Conservation (phyloP, 2,797 vertebrate species). For the Sebastes alutus region DNA sequence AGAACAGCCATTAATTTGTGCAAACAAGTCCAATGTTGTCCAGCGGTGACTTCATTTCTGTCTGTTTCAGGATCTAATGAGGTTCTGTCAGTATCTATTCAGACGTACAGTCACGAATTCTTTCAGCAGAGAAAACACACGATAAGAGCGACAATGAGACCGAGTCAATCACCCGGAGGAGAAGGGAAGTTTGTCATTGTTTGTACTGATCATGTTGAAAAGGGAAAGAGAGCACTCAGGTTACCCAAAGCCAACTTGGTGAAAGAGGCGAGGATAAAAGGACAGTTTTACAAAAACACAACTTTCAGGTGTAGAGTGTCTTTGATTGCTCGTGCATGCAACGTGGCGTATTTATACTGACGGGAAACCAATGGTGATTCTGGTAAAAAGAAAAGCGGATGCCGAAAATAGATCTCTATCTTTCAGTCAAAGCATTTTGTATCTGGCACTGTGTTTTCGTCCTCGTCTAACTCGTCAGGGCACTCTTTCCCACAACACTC, state of each 20-base stretch:
- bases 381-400: constrained; percentile 9
- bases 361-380: neutral
- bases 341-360: constrained; percentile 6
- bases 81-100: constrained; percentile 60
- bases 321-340: constrained; percentile 24
- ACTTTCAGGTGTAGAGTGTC: constrained; percentile 24
- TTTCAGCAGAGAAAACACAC: constrained; percentile 48
- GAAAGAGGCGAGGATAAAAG: constrained; percentile 70
- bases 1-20: neutral
- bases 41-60: constrained; percentile 22
- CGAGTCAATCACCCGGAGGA: constrained; percentile 41
- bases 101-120: constrained; percentile 36
- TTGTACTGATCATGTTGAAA: constrained; percentile 66
- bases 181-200: constrained; percentile 62
- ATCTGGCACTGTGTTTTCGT: neutral
- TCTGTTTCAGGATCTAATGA: constrained; percentile 27
- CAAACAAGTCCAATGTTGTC: constrained; percentile 27
- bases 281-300: constrained; percentile 30
- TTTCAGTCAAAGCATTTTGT: constrained; percentile 24
- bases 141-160: constrained; percentile 43
- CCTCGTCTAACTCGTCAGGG: constrained; percentile 49
- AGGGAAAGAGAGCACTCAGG: constrained; percentile 60
- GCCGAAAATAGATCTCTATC: constrained; percentile 41
- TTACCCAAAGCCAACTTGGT: constrained; percentile 54
- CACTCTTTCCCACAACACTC: constrained; percentile 8